Conservation (phyloP, 35 echinoderm and acorn worm species). For the Diadema setosum region DNA sequence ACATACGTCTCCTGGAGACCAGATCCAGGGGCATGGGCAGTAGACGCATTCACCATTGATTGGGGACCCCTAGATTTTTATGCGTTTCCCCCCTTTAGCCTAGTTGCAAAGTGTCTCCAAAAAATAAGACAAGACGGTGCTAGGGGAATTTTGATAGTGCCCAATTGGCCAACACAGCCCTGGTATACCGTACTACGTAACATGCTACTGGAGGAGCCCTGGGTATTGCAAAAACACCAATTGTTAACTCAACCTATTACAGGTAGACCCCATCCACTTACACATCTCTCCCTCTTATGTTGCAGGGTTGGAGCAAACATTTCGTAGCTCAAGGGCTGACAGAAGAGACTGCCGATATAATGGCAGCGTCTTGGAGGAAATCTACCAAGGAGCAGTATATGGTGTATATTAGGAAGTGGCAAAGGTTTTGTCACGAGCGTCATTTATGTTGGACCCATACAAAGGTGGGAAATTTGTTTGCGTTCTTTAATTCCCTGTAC, state of each 20-base stretch:
- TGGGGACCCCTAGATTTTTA: constrained; percentile 30
- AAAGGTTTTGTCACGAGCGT: background rate
- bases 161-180: constrained; percentile 43
- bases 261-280: background rate
- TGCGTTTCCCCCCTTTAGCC: background rate
- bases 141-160: constrained; percentile 39
- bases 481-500: background rate
- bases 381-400: constrained; percentile 37
- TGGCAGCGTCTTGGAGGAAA: constrained; percentile 17
- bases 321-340: background rate
- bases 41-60: constrained; percentile 67
- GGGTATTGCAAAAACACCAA: background rate
- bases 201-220: background rate
- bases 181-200: constrained; percentile 27
- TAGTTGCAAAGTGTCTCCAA: constrained; percentile 40
- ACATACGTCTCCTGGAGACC: constrained; percentile 76
- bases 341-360: background rate
- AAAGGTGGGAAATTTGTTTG: background rate
- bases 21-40: constrained; percentile 46
- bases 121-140: constrained; percentile 26
- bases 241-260: constrained; percentile 4
- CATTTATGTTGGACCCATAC: background rate
- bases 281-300: background rate
- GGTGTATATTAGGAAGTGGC: constrained; percentile 17
- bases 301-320: constrained; percentile 27